Percentiles rank a stretch among this genome's conserved stretches.
Evolutionary conservation across 1,140 invertebrate species (phyloP).

Genomic region (Leptonema lineaticorne): DNA sequence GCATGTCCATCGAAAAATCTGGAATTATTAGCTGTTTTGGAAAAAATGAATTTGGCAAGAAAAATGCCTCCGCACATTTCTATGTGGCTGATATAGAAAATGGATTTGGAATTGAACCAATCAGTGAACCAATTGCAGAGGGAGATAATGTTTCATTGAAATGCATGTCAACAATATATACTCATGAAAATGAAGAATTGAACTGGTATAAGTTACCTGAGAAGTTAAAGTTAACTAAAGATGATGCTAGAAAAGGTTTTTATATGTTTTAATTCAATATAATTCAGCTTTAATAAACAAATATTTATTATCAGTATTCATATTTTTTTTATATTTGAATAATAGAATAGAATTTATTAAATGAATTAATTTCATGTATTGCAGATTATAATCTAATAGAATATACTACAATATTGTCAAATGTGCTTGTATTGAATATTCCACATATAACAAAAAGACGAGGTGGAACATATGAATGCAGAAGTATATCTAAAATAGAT

Average conservation of each 20-base stretch:
- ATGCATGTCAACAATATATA: conserved; percentile 58
- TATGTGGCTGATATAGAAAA: conserved; percentile 47
- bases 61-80: conserved; percentile 6
- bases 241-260: no score
- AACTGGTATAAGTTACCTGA: conserved; percentile 35
- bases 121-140: conserved; percentile 47
- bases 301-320: no score
- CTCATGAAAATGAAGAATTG: conserved; percentile 47
- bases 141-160: conserved; percentile 56
- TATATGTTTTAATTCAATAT: no score
- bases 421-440: background rate
- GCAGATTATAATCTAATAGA: no score
- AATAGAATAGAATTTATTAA: no score
- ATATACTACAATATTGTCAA: background rate
- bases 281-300: no score
- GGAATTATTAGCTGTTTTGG: conserved; percentile 30
- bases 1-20: background rate
- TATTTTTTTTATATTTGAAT: no score
- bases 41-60: conserved; percentile 15
- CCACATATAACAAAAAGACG: background rate
- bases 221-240: background rate
- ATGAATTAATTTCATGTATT: background rate
- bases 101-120: conserved; percentile 49
- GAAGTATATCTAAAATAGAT: background rate
- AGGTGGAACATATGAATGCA: background rate